These are phyloP conservation scores for Dolichallabes microphthalmus DNA, from an alignment of 2,113 vertebrate genomes.

Conservation along the genomic window DNA sequence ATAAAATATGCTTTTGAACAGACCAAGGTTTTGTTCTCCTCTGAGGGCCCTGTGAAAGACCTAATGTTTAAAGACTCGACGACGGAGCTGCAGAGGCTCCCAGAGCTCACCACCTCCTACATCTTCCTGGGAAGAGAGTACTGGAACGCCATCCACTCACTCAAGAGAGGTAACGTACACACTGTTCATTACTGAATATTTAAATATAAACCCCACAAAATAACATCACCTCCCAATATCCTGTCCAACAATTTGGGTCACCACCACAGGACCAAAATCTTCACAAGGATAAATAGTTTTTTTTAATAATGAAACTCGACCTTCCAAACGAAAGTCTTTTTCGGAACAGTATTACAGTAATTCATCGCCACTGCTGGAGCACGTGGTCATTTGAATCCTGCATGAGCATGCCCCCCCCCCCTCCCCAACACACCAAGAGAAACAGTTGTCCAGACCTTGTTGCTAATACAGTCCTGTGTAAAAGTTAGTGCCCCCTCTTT, in stretches of 20 bases:
- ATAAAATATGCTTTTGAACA: conserved; percentile 29
- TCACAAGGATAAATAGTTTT: too few species aligned
- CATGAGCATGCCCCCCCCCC: too few species aligned
- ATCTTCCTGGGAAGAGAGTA: conserved; percentile 76
- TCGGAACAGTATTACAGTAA: not conserved
- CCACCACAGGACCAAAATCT: too few species aligned
- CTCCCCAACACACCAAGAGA: too few species aligned
- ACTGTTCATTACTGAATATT: not conserved
- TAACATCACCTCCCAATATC: not conserved
- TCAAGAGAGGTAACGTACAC: conserved; percentile 70
- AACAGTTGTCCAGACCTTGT: too few species aligned
- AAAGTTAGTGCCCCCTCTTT: too few species aligned
- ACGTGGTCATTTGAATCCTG: too few species aligned
- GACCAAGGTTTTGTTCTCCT: conserved; percentile 74
- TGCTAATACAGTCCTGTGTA: too few species aligned
- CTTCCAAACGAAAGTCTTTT: not conserved
- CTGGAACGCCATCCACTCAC: conserved; percentile 60
- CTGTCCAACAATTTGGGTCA: too few species aligned
- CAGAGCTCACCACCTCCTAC: conserved; percentile 70
- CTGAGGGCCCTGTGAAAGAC: conserved; percentile 68
- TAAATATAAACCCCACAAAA: not conserved
- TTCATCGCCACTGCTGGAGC: too few species aligned
- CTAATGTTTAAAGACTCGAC: conserved; percentile 84
- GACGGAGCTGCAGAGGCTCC: conserved; percentile 64
- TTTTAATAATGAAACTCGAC: too few species aligned